Percentiles rank a stretch among this genome's conserved stretches.
phyloP scores from a whole-genome alignment of 2,113 vertebrate species.

The Ploceus nigricollis region DNA sequence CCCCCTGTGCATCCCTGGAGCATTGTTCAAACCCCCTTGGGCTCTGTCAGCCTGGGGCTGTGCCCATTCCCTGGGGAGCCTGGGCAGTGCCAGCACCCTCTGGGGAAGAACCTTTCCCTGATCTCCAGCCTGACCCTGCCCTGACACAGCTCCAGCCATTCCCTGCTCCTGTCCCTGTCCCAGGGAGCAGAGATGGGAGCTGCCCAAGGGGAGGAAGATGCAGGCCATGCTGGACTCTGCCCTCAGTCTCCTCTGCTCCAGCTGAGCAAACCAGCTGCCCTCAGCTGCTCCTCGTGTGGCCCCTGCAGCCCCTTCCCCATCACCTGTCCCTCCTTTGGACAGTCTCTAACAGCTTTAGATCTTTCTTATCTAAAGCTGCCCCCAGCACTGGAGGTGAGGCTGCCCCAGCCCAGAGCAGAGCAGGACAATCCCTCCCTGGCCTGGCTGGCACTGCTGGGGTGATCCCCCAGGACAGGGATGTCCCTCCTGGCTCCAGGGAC shows the following conservation, averaged over 20 bases:
- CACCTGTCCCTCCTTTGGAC: neutral
- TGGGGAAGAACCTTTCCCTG: neutral
- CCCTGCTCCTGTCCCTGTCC: neutral
- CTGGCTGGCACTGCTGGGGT: neutral
- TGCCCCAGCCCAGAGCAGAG: too few species aligned
- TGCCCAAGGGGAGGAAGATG: neutral
- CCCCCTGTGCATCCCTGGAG: neutral
- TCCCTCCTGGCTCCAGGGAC: neutral
- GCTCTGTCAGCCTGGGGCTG: neutral
- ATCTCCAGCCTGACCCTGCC: fast-evolving
- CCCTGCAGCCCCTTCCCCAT: neutral
- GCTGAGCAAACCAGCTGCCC: neutral
- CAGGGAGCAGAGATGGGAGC: neutral
- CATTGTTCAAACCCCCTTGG: fast-evolving
- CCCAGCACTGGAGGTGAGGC: neutral
- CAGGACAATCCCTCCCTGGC: neutral
- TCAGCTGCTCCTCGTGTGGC: neutral
- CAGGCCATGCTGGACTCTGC: neutral
- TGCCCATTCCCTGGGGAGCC: neutral
- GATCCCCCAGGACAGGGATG: neutral
- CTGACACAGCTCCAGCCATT: neutral
- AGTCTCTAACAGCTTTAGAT: neutral
- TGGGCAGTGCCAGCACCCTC: neutral
- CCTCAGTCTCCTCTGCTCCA: neutral
- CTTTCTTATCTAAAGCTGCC: neutral